A percentile compares a stretch with the other conserved stretches of the same genome.
These are phyloP conservation scores for Sarotherodon lohbergeri DNA, from an alignment of 2,113 vertebrate species.

Conservation along the genomic window DNA sequence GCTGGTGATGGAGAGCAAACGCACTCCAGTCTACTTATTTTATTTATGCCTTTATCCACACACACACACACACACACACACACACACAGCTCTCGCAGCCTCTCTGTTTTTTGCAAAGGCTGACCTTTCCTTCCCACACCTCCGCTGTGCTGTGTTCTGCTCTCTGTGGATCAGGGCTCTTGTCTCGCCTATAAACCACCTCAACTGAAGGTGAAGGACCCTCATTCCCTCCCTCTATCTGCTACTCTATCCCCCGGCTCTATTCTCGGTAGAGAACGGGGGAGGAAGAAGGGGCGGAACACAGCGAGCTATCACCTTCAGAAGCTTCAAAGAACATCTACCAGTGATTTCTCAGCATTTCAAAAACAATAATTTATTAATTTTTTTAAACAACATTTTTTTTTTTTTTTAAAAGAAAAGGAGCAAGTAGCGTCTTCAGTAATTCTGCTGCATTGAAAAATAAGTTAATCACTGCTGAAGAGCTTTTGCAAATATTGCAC, in stretches of 20 bases:
- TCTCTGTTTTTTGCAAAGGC: background rate
- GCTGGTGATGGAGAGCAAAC: background rate
- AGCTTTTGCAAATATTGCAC: slow-evolving; percentile 8
- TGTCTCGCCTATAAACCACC: slow-evolving; percentile 40
- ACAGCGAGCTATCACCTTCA: slow-evolving; percentile 6
- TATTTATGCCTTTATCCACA: background rate
- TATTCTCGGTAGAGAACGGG: background rate
- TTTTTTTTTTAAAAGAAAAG: background rate
- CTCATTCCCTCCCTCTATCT: slow-evolving; percentile 23
- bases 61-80: background rate
- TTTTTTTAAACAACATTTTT: background rate
- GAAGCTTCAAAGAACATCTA: background rate
- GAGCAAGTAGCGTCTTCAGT: background rate
- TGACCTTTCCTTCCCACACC: slow-evolving; percentile 57
- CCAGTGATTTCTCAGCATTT: background rate
- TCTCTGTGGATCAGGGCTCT: slow-evolving; percentile 28
- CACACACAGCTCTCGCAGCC: background rate
- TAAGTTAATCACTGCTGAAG: background rate
- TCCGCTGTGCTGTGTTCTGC: slow-evolving; percentile 9
- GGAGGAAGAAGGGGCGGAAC: slow-evolving; percentile 10
- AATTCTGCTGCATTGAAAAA: background rate
- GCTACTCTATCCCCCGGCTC: background rate
- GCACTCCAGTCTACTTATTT: background rate
- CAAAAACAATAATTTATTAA: background rate
- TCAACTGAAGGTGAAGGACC: slow-evolving; percentile 47